A percentile compares a stretch with the other conserved stretches of the same genome.
Evolutionary conservation across 2,888 invertebrate genomes (phyloP).

Genomic region (Plagodis dolabraria): DNA sequence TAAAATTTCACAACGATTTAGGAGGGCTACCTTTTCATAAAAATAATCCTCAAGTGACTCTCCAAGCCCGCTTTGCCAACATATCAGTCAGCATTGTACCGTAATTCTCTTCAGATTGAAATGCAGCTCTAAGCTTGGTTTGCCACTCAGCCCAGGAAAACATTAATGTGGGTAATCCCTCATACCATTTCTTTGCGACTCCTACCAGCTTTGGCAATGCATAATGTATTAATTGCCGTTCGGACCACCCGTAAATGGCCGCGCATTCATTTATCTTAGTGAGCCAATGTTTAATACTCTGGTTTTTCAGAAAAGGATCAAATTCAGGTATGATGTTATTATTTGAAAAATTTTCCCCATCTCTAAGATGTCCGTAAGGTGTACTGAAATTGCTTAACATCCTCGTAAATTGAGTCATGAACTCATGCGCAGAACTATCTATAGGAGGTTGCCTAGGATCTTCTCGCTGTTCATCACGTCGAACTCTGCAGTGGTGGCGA

Average conservation of each 20-base stretch:
- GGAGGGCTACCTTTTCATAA: slow-evolving; percentile 28
- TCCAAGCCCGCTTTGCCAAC: slow-evolving; percentile 10
- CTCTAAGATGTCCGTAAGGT: too few relatives aligned
- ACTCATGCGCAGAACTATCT: too few relatives aligned
- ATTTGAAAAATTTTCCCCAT: too few relatives aligned
- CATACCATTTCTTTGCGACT: slow-evolving; percentile 22
- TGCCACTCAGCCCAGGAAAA: slow-evolving; percentile 19
- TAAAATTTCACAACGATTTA: slow-evolving; percentile 32
- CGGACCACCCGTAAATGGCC: slow-evolving; percentile 23
- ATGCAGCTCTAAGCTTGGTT: slow-evolving; percentile 16
- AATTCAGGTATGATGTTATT: neutral
- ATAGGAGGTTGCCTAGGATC: too few relatives aligned
- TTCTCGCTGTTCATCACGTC: too few relatives aligned
- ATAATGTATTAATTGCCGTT: slow-evolving; percentile 21
- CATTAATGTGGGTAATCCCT: slow-evolving; percentile 10
- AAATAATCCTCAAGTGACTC: slow-evolving; percentile 16
- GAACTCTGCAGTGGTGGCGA: too few relatives aligned
- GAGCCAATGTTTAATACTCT: slow-evolving; percentile 21
- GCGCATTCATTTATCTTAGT: slow-evolving; percentile 20
- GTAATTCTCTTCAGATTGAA: slow-evolving; percentile 17
- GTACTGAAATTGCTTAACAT: too few relatives aligned
- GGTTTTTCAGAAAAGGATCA: slow-evolving; percentile 2
- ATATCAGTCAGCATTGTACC: slow-evolving; percentile 15
- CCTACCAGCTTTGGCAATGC: slow-evolving; percentile 17
- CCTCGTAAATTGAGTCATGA: too few relatives aligned